These are phyloP conservation scores for Polydrusus pterygomalis DNA, from an alignment of 2,888 invertebrate genomes.

Conservation along the genomic window DNA sequence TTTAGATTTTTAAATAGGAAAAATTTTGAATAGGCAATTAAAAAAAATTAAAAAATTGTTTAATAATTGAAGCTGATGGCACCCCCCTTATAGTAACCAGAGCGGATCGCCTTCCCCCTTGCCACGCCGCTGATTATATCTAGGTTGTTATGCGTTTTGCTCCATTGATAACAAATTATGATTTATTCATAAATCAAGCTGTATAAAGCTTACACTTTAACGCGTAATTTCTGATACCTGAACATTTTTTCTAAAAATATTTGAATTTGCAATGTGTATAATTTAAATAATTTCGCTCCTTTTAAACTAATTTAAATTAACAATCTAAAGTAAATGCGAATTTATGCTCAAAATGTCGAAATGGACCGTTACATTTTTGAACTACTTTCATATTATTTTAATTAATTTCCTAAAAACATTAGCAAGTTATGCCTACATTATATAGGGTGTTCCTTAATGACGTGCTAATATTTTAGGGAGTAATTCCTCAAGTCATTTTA, in stretches of 20 bases:
- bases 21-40: too few species aligned
- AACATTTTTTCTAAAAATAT: background rate
- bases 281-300: background rate
- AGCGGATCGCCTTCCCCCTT: too few species aligned
- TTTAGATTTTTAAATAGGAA: too few species aligned
- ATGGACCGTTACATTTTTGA: background rate
- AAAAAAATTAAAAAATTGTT: too few species aligned
- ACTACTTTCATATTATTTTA: slow-evolving; percentile 6
- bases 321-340: slow-evolving; percentile 6
- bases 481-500: too few species aligned
- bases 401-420: background rate
- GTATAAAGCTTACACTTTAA: background rate
- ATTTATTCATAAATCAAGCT: background rate
- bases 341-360: background rate
- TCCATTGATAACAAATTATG: too few species aligned
- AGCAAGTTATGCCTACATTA: background rate
- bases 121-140: too few species aligned
- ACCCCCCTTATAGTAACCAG: too few species aligned
- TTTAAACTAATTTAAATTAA: background rate
- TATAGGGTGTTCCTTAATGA: too few species aligned
- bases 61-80: too few species aligned
- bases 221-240: background rate
- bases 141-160: background rate
- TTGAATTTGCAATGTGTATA: background rate
- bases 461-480: too few species aligned